Base-by-base conservation (phyloP, 1,140 invertebrate genomes). In the Leptinotarsa lineolata region DNA sequence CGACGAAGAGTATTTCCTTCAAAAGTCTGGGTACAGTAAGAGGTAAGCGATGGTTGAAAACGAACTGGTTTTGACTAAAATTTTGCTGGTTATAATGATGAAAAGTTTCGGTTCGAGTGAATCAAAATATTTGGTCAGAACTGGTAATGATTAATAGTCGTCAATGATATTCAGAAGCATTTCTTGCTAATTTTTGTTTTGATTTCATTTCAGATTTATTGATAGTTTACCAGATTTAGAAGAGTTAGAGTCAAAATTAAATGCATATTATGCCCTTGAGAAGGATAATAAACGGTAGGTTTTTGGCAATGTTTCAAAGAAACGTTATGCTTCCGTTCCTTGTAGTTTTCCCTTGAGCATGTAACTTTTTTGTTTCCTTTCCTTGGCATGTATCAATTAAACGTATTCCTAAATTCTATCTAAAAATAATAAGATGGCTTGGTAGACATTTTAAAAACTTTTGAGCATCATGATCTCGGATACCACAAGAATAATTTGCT, bases 231-330 rank as follows among this genome's bases (percentile, higher is more conserved):
- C 91, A 15, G 92, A 92, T 79, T 84, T 93, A 58, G 92, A 93
- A 79, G 92, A 93, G 79, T 83, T 93, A 70, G 91, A 93, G 82
- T 91, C 90, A 5, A 93, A 93, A 81, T 86, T 94, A 74, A 91
- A 85, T 84, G 92, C 92, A 67, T 93, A 93, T 84, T 93, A 93
- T 85, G 90, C 91, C 39, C 91, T 93, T 72, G 92, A 93, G 77
- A 92, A 93, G 85, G 91, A 91, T 80, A 86, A 86, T 20, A 84
- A 83, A 76, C 79, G 82, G 83, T 84, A 76, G 76, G 69, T 71
- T 63, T 71, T 63, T 67, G 30, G 8, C 16, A 54, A 5, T 54
- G 16, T 54, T 54, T 54, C 48, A 16, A 15, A 2, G 48, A 54
- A 54, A 54, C 48, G 15, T 46, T 11, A 11, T 54, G 48, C 16